Evolutionary conservation across 2,888 invertebrate genomes (phyloP).

Genomic region (Dryomyza anilis): DNA sequence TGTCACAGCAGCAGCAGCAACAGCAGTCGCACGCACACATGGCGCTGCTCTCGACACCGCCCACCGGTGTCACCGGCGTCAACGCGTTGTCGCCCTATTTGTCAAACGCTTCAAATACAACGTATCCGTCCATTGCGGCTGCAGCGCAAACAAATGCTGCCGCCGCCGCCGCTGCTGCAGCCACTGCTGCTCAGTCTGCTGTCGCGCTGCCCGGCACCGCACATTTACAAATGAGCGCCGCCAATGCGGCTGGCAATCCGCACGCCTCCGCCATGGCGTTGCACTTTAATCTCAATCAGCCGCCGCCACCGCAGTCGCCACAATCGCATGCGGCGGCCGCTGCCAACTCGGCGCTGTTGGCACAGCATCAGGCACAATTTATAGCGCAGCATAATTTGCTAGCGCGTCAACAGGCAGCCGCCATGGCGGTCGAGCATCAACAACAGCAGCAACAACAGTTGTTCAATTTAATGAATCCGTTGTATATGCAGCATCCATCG

Average conservation of each 20-base stretch:
- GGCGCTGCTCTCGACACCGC: slow-evolving; percentile 52
- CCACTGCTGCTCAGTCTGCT: slow-evolving; percentile 39
- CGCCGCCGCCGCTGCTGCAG: slow-evolving; percentile 41
- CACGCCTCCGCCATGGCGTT: slow-evolving; percentile 40
- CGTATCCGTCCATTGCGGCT: slow-evolving; percentile 31
- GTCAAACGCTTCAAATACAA: slow-evolving; percentile 22
- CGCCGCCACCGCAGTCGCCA: slow-evolving; percentile 53
- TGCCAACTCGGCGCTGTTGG: slow-evolving; percentile 60
- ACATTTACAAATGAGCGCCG: slow-evolving; percentile 36
- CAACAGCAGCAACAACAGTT: slow-evolving; percentile 49
- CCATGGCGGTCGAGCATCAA: slow-evolving; percentile 60
- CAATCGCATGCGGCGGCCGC: slow-evolving; percentile 46
- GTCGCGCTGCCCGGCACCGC: slow-evolving; percentile 34
- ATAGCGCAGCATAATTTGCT: slow-evolving; percentile 75
- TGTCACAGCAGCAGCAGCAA: slow-evolving; percentile 42
- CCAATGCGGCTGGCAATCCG: slow-evolving; percentile 39
- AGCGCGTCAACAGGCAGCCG: slow-evolving; percentile 71
- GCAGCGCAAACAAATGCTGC: slow-evolving; percentile 30
- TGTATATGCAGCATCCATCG: slow-evolving; percentile 47
- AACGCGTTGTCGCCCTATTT: slow-evolving; percentile 34
- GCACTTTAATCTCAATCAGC: slow-evolving; percentile 57
- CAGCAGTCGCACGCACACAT: slow-evolving; percentile 43
- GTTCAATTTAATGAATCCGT: slow-evolving; percentile 47
- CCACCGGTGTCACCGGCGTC: slow-evolving; percentile 37
- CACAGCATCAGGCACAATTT: slow-evolving; percentile 66